phyloP scores from a whole-genome alignment of 2,113 vertebrate species.

The Scytalopus superciliaris region DNA sequence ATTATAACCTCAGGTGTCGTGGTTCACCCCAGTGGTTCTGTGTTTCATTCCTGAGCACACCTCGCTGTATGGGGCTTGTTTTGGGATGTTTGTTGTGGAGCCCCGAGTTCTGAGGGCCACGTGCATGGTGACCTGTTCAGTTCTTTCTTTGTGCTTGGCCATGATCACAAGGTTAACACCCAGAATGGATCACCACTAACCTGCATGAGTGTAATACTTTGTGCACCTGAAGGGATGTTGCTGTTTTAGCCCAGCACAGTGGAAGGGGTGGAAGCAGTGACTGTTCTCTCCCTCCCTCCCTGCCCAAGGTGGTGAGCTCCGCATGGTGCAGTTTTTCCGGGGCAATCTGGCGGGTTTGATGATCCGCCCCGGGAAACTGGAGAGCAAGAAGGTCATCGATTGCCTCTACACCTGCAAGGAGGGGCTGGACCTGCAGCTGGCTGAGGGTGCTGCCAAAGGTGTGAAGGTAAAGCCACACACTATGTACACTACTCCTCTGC shows the following conservation, averaged over 20 bases:
- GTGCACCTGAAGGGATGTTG: not conserved
- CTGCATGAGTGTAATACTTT: conserved; percentile 79
- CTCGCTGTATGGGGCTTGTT: not conserved
- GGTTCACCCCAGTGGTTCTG: not conserved
- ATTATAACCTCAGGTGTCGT: not conserved
- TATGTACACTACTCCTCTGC: fast-evolving
- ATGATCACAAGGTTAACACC: conserved; percentile 62
- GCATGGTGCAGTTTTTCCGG: conserved; percentile 92
- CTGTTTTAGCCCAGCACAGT: too few species aligned
- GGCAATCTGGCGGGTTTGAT: conserved; percentile 93
- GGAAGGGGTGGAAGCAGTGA: too few species aligned
- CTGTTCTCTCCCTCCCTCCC: too few species aligned
- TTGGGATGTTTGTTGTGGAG: not conserved
- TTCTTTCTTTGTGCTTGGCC: conserved; percentile 46
- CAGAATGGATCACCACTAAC: conserved; percentile 80
- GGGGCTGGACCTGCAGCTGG: conserved; percentile 87
- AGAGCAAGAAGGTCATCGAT: conserved; percentile 97
- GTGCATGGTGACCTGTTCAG: conserved; percentile 76
- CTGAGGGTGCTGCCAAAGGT: conserved; percentile 80
- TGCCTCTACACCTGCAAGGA: conserved; percentile 98
- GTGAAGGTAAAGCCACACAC: conserved; percentile 81
- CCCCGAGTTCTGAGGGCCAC: not conserved
- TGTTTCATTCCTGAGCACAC: not conserved
- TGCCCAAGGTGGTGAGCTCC: conserved; percentile 81
- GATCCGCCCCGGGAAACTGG: conserved; percentile 90